A percentile compares a stretch with the other conserved stretches of the same genome.
Conservation (phyloP, 1,140 invertebrate species). For the Diprion similis region DNA sequence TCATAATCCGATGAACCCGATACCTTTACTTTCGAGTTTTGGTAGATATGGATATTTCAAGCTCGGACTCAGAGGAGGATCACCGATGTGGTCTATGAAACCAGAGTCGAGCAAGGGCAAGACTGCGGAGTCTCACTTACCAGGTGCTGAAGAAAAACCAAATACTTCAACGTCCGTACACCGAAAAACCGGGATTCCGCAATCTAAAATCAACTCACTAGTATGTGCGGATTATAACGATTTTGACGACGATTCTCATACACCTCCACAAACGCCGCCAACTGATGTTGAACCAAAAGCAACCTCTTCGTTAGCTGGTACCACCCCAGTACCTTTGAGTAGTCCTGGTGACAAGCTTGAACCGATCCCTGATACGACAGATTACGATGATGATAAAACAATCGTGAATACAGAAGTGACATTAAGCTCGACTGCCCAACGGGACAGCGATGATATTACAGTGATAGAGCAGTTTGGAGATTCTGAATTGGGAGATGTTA, state of each 20-base stretch:
- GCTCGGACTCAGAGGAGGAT: constrained; percentile 74
- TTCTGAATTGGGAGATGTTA: constrained; percentile 62
- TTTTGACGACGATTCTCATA: constrained; percentile 69
- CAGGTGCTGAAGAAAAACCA: constrained; percentile 48
- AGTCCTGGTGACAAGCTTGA: constrained; percentile 53
- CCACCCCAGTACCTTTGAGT: constrained; percentile 36
- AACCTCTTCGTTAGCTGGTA: constrained; percentile 39
- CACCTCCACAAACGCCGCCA: constrained; percentile 66
- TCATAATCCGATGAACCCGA: constrained; percentile 62
- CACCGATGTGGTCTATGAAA: constrained; percentile 72
- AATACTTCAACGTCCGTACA: constrained; percentile 62
- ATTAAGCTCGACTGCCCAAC: constrained; percentile 65
- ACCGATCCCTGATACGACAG: constrained; percentile 61
- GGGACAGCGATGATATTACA: constrained; percentile 65
- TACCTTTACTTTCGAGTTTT: constrained; percentile 60
- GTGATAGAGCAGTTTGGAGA: constrained; percentile 67
- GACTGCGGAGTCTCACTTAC: constrained; percentile 53
- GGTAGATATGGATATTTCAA: constrained; percentile 66
- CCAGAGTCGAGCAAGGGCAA: constrained; percentile 56
- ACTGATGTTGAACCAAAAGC: constrained; percentile 47
- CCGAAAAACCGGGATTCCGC: constrained; percentile 56
- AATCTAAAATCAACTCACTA: constrained; percentile 64
- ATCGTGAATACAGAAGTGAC: constrained; percentile 68
- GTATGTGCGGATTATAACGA: constrained; percentile 71
- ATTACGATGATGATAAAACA: constrained; percentile 68